Percentiles rank a stretch among this genome's conserved stretches.
Evolutionary conservation across 2,888 invertebrate species (phyloP).

Genomic region (Fabriciana adippe): DNA sequence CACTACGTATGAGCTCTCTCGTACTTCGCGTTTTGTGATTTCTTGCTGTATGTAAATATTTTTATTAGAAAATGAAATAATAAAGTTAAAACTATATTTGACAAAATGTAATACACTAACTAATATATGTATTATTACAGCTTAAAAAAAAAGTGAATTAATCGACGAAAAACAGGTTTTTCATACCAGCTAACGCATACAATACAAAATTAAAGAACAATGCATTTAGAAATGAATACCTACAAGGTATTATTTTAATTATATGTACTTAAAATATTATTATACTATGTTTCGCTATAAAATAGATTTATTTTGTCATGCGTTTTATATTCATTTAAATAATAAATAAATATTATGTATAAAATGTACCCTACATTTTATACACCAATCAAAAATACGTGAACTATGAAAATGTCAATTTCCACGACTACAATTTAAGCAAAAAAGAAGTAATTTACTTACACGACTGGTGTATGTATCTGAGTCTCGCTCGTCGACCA

Average conservation of each 20-base stretch:
- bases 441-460: slow-evolving; percentile 45
- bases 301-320: no score
- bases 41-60: slow-evolving; percentile 60
- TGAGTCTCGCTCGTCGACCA: slow-evolving; percentile 71
- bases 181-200: no score
- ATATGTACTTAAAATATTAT: no score
- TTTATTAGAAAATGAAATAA: background rate
- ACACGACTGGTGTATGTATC: slow-evolving; percentile 72
- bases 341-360: no score
- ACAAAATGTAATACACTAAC: no score
- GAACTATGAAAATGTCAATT: slow-evolving; percentile 1
- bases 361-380: background rate
- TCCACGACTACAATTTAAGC: slow-evolving; percentile 17
- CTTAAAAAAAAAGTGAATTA: background rate
- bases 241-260: no score
- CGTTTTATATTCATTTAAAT: no score
- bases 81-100: background rate
- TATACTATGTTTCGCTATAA: no score
- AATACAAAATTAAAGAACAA: no score
- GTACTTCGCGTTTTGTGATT: slow-evolving; percentile 68
- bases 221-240: no score
- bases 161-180: background rate
- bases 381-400: background rate
- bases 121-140: no score
- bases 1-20: slow-evolving; percentile 74